phyloP scores from a whole-genome alignment of 2,113 vertebrate species.

The Rattus rattus region DNA sequence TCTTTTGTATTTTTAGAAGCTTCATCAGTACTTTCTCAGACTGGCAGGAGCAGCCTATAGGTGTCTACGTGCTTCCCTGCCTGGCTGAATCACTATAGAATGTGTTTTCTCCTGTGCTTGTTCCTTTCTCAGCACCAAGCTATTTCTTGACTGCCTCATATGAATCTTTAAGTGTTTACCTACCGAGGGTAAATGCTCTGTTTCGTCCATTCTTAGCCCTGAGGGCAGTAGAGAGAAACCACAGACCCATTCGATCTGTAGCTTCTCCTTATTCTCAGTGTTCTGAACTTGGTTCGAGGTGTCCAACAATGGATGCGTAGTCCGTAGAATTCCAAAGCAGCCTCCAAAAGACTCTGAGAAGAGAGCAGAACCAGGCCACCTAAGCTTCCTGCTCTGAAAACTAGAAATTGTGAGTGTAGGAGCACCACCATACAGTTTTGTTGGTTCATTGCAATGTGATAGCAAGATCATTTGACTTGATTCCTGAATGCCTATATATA shows the following conservation, averaged over 20 bases:
- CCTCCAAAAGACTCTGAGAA: background rate
- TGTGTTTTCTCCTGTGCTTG: conserved; percentile 66
- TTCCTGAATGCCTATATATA: background rate
- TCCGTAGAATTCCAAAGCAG: background rate
- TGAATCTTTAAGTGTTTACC: conserved; percentile 58
- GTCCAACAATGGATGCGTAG: background rate
- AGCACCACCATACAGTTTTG: background rate
- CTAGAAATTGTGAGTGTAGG: background rate
- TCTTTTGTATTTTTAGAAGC: background rate
- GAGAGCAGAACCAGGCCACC: background rate
- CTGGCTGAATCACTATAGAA: background rate
- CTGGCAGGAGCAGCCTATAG: background rate
- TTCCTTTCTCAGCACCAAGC: conserved; percentile 61
- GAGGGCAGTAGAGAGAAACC: conserved; percentile 30
- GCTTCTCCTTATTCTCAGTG: background rate
- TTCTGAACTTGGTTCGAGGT: background rate
- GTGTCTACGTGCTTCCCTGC: conserved; percentile 42
- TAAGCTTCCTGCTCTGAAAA: background rate
- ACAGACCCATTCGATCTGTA: background rate
- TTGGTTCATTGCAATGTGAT: background rate
- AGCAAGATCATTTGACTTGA: background rate
- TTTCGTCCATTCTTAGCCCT: background rate
- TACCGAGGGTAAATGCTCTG: background rate
- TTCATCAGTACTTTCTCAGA: background rate
- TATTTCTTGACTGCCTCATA: background rate